Conservation (phyloP, 35 echinoderm and acorn worm genomes). For the Apostichopus japonicus region DNA sequence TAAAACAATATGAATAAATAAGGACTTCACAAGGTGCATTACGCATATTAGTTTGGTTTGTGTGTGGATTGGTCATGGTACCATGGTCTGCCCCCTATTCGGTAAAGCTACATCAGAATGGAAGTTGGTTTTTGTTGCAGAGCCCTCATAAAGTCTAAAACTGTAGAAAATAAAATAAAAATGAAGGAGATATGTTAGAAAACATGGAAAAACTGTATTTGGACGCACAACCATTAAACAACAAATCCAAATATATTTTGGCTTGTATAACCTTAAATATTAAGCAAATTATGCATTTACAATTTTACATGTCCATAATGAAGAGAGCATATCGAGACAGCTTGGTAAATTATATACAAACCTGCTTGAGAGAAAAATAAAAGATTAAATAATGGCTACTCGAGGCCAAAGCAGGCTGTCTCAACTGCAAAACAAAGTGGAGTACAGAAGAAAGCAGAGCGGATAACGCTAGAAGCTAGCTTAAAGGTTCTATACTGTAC, state of each 20-base stretch:
- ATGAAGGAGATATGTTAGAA: too few relatives aligned
- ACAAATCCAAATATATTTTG: too few relatives aligned
- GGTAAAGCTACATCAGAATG: constrained; percentile 32
- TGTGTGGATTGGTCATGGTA: constrained; percentile 20
- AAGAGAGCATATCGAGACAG: neutral
- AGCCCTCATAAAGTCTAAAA: constrained; percentile 15
- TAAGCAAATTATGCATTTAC: too few relatives aligned
- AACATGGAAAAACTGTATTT: too few relatives aligned
- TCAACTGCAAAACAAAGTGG: neutral
- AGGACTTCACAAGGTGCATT: constrained; percentile 5
- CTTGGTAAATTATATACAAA: constrained; percentile 16
- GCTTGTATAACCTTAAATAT: too few relatives aligned
- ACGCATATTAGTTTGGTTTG: constrained; percentile 26
- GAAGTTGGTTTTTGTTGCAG: constrained; percentile 39
- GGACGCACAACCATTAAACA: too few relatives aligned
- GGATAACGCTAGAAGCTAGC: constrained; percentile 20
- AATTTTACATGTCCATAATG: neutral
- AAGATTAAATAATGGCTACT: constrained; percentile 18
- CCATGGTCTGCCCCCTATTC: neutral
- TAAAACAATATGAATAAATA: neutral
- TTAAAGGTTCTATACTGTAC: constrained; percentile 61
- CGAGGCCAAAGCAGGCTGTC: neutral
- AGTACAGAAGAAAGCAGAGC: constrained; percentile 19
- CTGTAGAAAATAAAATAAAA: constrained; percentile 6
- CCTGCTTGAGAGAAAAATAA: constrained; percentile 42